These are phyloP conservation scores for Hycleus cichorii DNA, from an alignment of 1,140 invertebrate genomes.

Conservation along the genomic window DNA sequence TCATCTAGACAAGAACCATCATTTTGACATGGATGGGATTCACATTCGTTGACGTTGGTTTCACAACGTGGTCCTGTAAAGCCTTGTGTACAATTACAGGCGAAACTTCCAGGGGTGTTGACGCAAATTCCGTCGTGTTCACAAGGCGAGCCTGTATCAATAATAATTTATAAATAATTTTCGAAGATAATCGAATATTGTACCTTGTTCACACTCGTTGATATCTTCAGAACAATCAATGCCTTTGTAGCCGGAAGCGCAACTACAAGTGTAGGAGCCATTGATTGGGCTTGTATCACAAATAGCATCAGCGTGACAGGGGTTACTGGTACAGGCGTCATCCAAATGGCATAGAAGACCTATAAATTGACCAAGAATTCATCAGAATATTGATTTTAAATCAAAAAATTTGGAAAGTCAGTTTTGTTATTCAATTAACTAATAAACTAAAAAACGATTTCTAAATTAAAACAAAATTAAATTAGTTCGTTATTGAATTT, in stretches of 20 bases:
- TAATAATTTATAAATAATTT: background rate
- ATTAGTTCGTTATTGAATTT: too few relatives aligned
- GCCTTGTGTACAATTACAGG: conserved; percentile 85
- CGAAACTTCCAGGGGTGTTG: conserved; percentile 89
- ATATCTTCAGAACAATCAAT: conserved; percentile 89
- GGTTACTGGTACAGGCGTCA: conserved; percentile 94
- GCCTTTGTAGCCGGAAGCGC: conserved; percentile 85
- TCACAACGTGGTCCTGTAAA: conserved; percentile 88
- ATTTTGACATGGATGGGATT: conserved; percentile 89
- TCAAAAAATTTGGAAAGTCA: too few relatives aligned
- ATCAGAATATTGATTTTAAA: too few relatives aligned
- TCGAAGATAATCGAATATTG: conserved; percentile 11
- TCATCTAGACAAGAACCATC: conserved; percentile 91
- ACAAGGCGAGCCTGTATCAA: conserved; percentile 68
- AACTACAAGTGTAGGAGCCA: conserved; percentile 89
- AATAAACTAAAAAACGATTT: too few relatives aligned
- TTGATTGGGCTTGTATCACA: conserved; percentile 95
- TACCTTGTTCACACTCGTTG: conserved; percentile 92
- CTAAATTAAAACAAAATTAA: too few relatives aligned
- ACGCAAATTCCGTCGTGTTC: conserved; percentile 91
- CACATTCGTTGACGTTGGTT: conserved; percentile 90
- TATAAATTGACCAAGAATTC: conserved; percentile 25
- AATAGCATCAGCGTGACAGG: conserved; percentile 86
- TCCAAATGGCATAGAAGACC: conserved; percentile 90
- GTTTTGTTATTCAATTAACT: too few relatives aligned